phyloP scores from a whole-genome alignment of 2,797 vertebrate genomes.

The Phoebastria nigripes region DNA sequence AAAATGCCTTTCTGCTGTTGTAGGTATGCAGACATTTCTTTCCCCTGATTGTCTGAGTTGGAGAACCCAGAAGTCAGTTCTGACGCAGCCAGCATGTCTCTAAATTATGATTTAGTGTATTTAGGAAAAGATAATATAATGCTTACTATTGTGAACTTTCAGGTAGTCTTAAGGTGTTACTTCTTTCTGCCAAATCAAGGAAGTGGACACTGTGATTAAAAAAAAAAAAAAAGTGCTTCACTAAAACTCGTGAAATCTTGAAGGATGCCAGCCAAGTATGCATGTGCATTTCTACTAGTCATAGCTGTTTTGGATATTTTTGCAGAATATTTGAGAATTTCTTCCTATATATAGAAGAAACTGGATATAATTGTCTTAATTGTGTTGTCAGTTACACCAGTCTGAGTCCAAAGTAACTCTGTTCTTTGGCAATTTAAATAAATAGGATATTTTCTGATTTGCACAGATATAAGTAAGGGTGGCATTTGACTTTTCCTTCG shows the following conservation, averaged over 20 bases:
- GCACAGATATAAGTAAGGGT: background rate
- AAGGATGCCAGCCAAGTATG: background rate
- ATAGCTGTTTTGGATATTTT: background rate
- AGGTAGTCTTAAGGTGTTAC: background rate
- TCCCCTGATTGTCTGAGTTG: background rate
- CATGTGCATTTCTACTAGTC: background rate
- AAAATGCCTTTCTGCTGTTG: background rate
- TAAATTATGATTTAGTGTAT: background rate
- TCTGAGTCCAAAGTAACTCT: background rate
- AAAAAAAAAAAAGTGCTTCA: background rate
- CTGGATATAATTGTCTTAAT: background rate
- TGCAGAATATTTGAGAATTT: background rate
- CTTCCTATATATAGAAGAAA: background rate
- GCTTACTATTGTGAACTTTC: background rate
- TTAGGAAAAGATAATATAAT: background rate
- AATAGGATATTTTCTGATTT: background rate
- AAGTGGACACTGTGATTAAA: background rate
- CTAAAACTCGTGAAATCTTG: background rate
- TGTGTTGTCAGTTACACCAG: background rate
- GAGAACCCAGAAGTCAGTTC: background rate
- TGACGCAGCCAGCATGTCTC: background rate
- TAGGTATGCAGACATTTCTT: background rate
- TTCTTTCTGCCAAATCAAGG: background rate
- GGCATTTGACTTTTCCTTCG: fast-evolving
- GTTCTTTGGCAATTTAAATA: background rate